Conservation (phyloP, 2,888 invertebrate species). For the Tetropium fuscum region DNA sequence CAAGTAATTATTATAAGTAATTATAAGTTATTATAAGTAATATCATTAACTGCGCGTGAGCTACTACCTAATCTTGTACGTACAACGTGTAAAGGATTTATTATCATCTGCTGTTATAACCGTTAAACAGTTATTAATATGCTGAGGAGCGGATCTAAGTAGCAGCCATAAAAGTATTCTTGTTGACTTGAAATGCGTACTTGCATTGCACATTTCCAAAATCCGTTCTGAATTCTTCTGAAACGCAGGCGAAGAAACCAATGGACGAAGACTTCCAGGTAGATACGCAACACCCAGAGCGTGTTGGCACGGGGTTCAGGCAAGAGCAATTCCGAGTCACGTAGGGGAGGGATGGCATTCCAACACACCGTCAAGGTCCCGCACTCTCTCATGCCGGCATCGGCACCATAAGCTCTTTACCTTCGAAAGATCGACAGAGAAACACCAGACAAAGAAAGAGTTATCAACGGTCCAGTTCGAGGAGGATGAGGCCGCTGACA, state of each 20-base stretch:
- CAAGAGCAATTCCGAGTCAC: constrained; percentile 12
- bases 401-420: constrained; percentile 4
- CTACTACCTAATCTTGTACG: no score
- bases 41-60: no score
- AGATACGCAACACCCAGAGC: neutral
- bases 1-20: no score
- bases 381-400: constrained; percentile 35
- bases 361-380: constrained; percentile 53
- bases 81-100: no score
- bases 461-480: constrained; percentile 23
- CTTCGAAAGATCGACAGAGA: constrained; percentile 20
- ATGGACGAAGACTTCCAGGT: constrained; percentile 3
- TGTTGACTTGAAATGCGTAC: no score
- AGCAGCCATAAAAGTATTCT: no score
- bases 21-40: no score
- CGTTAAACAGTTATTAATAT: no score
- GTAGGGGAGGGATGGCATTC: constrained; percentile 54
- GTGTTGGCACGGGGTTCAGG: constrained; percentile 12
- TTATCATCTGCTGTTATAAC: no score
- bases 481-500: constrained; percentile 25
- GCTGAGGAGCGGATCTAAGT: no score
- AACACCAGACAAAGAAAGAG: constrained; percentile 27
- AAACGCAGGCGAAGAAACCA: no score
- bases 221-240: neutral
- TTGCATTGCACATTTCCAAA: neutral